A percentile compares a stretch with the other conserved stretches of the same genome.
Evolutionary conservation across 2,113 vertebrate species (phyloP).

Genomic region (Oreochromis spilurus): DNA sequence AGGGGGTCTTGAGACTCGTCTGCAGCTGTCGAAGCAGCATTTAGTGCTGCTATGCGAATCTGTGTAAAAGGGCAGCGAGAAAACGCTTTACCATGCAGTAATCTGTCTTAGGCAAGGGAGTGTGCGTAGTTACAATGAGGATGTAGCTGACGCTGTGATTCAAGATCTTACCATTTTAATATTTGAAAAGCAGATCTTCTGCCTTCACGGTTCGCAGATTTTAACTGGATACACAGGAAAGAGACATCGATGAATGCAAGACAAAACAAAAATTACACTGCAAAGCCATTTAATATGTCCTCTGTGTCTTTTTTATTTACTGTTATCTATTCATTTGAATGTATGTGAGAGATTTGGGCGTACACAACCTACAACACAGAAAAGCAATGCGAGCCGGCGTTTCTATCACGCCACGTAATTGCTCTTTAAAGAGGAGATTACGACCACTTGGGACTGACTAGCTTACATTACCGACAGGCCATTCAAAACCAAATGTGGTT

Average conservation of each 20-base stretch:
- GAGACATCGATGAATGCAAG: neutral
- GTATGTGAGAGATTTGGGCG: neutral
- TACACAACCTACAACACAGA: neutral
- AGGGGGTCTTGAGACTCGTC: slow-evolving; percentile 88
- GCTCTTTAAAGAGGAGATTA: neutral
- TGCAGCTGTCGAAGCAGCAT: slow-evolving; percentile 83
- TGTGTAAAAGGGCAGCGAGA: slow-evolving; percentile 36
- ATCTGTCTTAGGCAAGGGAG: neutral
- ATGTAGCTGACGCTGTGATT: neutral
- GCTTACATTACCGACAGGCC: neutral
- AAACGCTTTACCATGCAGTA: neutral
- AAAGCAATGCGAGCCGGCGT: neutral
- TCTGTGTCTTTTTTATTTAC: neutral
- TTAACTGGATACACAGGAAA: neutral
- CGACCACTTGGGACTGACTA: neutral
- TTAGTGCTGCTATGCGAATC: slow-evolving; percentile 96
- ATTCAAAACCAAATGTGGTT: neutral
- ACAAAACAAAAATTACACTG: neutral
- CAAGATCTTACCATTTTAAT: slow-evolving; percentile 54
- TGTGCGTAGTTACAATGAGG: neutral
- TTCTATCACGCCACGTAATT: neutral
- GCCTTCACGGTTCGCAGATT: neutral
- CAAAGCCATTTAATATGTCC: neutral
- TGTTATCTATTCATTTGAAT: neutral
- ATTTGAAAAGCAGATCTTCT: neutral